Evolutionary conservation across 1,140 invertebrate genomes (phyloP).

Genomic region (Antheraea mylitta): DNA sequence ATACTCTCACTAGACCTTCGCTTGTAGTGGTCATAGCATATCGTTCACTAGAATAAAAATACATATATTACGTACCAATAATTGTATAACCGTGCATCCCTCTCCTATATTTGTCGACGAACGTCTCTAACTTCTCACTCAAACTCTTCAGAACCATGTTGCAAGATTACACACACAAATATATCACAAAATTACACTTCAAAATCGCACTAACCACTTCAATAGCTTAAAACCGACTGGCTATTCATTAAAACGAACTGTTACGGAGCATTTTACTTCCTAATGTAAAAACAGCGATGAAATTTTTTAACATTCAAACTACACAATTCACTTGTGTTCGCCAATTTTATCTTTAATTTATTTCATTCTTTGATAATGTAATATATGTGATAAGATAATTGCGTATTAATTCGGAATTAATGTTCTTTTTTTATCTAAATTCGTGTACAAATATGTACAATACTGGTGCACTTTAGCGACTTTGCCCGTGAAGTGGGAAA

Average conservation of each 20-base stretch:
- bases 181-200: background rate
- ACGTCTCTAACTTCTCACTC: slow-evolving; percentile 34
- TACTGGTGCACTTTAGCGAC: background rate
- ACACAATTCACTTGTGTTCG: background rate
- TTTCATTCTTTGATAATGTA: background rate
- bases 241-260: background rate
- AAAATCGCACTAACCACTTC: background rate
- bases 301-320: background rate
- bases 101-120: slow-evolving; percentile 42
- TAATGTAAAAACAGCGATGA: background rate
- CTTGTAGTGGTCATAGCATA: too few relatives aligned
- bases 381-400: background rate
- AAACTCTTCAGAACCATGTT: slow-evolving; percentile 35
- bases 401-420: background rate
- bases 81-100: slow-evolving; percentile 54
- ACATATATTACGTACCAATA: slow-evolving; percentile 40
- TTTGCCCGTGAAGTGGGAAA: background rate
- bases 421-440: background rate
- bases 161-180: slow-evolving; percentile 1
- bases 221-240: background rate
- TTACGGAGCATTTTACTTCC: background rate
- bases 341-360: background rate
- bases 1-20: too few relatives aligned
- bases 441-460: background rate
- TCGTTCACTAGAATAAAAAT: background rate